A percentile compares a stretch with the other conserved stretches of the same genome.
phyloP scores from a whole-genome alignment of 2,797 vertebrate genomes.

The Protonibea diacanthus region DNA sequence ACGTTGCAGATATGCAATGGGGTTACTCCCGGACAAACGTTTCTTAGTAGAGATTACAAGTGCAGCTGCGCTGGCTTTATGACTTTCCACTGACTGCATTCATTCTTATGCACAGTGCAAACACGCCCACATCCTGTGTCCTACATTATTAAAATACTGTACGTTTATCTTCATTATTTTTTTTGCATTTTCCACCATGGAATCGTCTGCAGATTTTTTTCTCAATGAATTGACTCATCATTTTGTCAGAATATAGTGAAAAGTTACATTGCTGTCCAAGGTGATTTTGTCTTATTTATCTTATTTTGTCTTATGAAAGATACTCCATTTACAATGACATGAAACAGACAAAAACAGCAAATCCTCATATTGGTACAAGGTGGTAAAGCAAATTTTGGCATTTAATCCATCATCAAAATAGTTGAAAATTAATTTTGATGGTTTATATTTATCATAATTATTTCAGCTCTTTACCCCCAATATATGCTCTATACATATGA shows the following conservation, averaged over 20 bases:
- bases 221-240: background rate
- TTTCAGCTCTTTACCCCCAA: background rate
- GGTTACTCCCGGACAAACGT: constrained; percentile 80
- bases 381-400: background rate
- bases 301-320: too few species aligned
- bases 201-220: background rate
- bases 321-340: background rate
- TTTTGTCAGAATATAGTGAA: background rate
- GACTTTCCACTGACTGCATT: constrained; percentile 30
- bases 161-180: background rate
- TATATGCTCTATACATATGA: background rate
- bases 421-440: background rate
- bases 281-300: background rate
- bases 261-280: background rate
- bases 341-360: background rate
- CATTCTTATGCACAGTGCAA: background rate
- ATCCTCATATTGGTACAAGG: background rate
- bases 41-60: constrained; percentile 13
- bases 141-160: constrained; percentile 23
- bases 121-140: constrained; percentile 35
- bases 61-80: constrained; percentile 55
- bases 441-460: background rate
- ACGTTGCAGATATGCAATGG: constrained; percentile 45
- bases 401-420: background rate
- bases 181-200: background rate